These are phyloP conservation scores for Sylvicola fuscatus DNA, from an alignment of 2,888 invertebrate species.

Conservation along the genomic window DNA sequence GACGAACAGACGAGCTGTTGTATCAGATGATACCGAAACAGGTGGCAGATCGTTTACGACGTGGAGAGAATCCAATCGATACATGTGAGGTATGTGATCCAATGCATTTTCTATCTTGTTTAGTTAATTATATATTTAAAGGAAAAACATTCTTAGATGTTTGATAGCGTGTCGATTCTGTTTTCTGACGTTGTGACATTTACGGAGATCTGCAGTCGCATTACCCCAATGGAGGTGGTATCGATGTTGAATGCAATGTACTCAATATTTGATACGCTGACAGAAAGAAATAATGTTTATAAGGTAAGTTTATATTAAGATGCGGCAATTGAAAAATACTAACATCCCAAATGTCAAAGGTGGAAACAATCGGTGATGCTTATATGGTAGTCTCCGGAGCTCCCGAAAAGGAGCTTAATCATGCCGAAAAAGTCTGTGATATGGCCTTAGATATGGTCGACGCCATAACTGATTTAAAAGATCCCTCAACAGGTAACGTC, in stretches of 20 bases:
- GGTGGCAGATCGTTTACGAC: conserved; percentile 80
- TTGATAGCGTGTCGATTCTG: conserved; percentile 85
- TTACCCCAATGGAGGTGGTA: conserved; percentile 94
- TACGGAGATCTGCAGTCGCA: conserved; percentile 88
- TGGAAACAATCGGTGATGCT: conserved; percentile 94
- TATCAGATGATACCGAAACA: conserved; percentile 99
- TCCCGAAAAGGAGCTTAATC: conserved; percentile 72
- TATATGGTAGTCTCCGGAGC: conserved; percentile 97
- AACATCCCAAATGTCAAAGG: conserved; percentile 17
- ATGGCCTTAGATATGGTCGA: conserved; percentile 96
- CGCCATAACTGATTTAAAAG: conserved; percentile 74
- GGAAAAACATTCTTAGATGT: conserved; percentile 45
- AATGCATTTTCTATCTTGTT: background rate
- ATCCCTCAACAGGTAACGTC: conserved; percentile 64
- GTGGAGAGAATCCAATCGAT: conserved; percentile 89
- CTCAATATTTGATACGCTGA: conserved; percentile 87
- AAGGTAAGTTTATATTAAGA: conserved; percentile 39
- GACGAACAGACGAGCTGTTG: conserved; percentile 79
- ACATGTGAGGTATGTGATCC: conserved; percentile 66
- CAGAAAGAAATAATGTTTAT: conserved; percentile 82
- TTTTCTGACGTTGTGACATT: conserved; percentile 97
- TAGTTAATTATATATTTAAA: background rate
- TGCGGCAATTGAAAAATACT: no score
- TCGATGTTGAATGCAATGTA: conserved; percentile 96
- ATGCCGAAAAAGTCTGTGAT: conserved; percentile 80